Percentiles rank a stretch among this genome's conserved stretches.
Evolutionary conservation across 2,113 vertebrate genomes (phyloP).

Genomic region (Chloroceryle aenea): DNA sequence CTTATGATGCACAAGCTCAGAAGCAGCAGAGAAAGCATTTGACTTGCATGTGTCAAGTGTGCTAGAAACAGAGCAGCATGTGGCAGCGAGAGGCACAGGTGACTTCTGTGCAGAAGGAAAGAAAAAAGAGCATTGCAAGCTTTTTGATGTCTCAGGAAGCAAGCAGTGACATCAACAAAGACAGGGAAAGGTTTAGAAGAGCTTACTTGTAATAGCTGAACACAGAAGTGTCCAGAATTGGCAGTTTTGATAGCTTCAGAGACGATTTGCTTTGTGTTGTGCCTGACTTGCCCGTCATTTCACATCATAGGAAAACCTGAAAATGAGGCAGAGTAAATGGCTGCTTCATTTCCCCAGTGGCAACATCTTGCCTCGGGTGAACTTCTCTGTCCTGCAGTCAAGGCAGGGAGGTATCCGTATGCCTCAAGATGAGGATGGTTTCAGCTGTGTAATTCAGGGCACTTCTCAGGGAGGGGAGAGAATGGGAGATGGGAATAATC

Average conservation of each 20-base stretch:
- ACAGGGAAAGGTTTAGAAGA: conserved; percentile 1
- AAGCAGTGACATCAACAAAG: background rate
- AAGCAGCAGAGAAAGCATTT: background rate
- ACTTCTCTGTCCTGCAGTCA: background rate
- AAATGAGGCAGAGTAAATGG: background rate
- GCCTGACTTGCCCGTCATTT: background rate
- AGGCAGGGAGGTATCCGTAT: background rate
- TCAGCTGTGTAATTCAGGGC: background rate
- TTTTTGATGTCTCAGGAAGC: conserved; percentile 1
- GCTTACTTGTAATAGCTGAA: background rate
- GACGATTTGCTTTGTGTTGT: background rate
- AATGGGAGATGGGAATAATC: background rate
- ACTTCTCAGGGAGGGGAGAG: background rate
- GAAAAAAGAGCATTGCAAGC: background rate
- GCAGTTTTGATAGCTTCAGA: background rate
- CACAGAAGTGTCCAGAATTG: background rate
- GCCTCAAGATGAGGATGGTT: background rate
- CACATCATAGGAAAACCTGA: background rate
- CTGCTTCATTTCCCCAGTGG: background rate
- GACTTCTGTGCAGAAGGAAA: background rate
- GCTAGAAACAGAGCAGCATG: background rate
- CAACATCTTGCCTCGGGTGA: background rate
- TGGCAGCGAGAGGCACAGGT: background rate
- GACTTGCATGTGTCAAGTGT: background rate
- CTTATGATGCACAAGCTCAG: background rate